phyloP scores from a whole-genome alignment of 1,140 invertebrate genomes.

The Hylaeus anthracinus region DNA sequence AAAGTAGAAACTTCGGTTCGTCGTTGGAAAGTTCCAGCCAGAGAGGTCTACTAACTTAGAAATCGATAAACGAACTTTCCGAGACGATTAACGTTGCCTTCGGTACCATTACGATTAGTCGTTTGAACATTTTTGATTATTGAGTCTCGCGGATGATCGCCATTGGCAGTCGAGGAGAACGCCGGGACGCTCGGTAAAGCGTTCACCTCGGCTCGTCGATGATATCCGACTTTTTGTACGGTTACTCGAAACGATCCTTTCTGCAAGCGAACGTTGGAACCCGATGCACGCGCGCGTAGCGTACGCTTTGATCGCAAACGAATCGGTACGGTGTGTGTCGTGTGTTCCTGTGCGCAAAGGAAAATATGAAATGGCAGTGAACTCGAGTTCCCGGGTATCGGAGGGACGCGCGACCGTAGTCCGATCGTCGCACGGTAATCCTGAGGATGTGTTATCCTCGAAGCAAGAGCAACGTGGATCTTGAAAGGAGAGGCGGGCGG shows the following conservation, averaged over 20 bases:
- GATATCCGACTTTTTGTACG: background rate
- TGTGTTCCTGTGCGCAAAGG: background rate
- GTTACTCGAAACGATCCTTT: background rate
- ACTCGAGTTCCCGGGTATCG: background rate
- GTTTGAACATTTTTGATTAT: too few species aligned
- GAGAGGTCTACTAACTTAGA: background rate
- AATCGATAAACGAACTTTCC: too few species aligned
- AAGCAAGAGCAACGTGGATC: background rate
- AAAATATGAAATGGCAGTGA: constrained; percentile 35
- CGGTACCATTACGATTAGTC: too few species aligned
- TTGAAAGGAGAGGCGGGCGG: too few species aligned
- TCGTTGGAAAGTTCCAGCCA: background rate
- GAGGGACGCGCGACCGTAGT: background rate
- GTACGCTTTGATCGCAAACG: background rate
- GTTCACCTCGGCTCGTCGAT: too few species aligned
- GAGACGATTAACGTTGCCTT: too few species aligned
- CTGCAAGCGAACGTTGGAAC: background rate
- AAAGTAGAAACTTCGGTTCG: background rate
- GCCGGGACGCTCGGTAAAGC: too few species aligned
- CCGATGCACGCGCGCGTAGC: background rate
- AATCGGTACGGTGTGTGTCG: background rate
- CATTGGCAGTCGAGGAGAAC: too few species aligned
- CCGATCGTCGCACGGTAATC: background rate
- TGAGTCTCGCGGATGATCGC: too few species aligned
- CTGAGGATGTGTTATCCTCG: background rate